Evolutionary conservation across 2,113 vertebrate species (phyloP).

Genomic region (Dromaius novaehollandiae): DNA sequence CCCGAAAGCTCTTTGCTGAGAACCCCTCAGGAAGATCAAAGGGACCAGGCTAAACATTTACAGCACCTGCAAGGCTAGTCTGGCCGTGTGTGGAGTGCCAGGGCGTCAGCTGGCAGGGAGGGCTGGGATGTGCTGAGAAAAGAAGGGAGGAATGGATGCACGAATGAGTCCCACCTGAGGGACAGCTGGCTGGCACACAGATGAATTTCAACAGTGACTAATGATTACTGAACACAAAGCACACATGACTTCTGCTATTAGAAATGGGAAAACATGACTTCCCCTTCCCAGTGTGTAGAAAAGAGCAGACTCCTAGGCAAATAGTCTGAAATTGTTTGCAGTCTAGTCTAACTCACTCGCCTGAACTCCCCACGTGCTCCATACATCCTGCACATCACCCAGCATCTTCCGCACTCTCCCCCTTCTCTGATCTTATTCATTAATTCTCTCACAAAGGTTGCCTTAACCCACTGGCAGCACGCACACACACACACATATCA

Average conservation of each 20-base stretch:
- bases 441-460: neutral
- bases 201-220: neutral
- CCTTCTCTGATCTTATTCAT: neutral
- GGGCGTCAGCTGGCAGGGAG: neutral
- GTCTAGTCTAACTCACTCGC: neutral
- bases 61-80: too few relatives aligned
- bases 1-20: neutral
- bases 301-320: neutral
- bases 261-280: neutral
- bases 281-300: neutral
- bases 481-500: neutral
- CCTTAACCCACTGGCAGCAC: neutral
- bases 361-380: neutral
- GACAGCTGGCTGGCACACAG: neutral
- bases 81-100: neutral
- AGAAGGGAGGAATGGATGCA: neutral
- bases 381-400: neutral
- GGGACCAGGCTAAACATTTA: neutral
- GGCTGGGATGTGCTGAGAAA: accelerated
- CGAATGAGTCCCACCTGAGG: neutral
- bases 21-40: neutral
- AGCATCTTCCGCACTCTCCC: neutral
- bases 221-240: neutral
- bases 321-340: neutral
- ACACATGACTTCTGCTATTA: neutral